Conservation (phyloP, 2,113 vertebrate genomes). For the Misgurnus mizolepis region DNA sequence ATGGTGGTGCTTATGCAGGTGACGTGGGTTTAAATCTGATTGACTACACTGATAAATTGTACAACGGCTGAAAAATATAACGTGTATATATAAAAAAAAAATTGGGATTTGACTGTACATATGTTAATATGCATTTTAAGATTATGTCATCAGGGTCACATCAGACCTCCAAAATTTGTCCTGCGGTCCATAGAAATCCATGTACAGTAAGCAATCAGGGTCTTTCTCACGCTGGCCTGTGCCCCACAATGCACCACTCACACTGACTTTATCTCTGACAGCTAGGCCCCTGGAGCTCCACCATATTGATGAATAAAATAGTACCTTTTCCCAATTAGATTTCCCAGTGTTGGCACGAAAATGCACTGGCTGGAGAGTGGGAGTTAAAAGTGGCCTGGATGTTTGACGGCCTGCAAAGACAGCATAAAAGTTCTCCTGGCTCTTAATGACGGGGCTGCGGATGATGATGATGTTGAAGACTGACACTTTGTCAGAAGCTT, state of each 20-base stretch:
- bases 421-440: constrained; percentile 61
- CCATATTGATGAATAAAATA: constrained; percentile 57
- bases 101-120: background rate
- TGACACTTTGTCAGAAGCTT: constrained; percentile 75
- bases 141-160: too few species aligned
- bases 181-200: background rate
- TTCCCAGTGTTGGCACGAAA: constrained; percentile 50
- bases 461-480: constrained; percentile 72
- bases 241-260: constrained; percentile 29
- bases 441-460: constrained; percentile 62
- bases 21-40: too few species aligned
- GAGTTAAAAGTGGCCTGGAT: constrained; percentile 44
- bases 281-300: constrained; percentile 48
- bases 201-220: background rate
- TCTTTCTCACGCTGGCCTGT: background rate
- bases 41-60: too few species aligned
- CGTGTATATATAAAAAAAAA: too few species aligned
- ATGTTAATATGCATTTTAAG: background rate
- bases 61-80: background rate
- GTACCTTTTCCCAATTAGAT: constrained; percentile 58
- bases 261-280: constrained; percentile 51
- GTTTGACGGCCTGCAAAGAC: constrained; percentile 61
- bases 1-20: background rate
- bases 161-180: background rate
- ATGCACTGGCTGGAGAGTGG: constrained; percentile 29